Evolutionary conservation across 2,797 vertebrate genomes (phyloP).

Genomic region (Schizopygopsis pylzovi): DNA sequence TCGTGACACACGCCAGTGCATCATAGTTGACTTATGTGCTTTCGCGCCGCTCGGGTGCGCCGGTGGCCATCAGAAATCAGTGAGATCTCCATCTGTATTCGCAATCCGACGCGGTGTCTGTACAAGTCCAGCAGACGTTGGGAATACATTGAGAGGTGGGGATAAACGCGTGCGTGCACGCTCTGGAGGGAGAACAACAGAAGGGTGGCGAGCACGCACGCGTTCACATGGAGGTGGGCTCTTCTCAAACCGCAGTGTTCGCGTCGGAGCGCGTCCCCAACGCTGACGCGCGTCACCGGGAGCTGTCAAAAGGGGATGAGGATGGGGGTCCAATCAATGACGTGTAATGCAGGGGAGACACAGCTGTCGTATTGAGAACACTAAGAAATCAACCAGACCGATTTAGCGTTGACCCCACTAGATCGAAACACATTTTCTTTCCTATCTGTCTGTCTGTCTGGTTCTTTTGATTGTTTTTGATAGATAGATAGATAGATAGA

Average conservation of each 20-base stretch:
- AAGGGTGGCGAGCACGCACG: slow-evolving; percentile 63
- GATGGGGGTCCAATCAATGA: slow-evolving; percentile 14
- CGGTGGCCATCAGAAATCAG: slow-evolving; percentile 6
- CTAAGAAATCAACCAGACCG: neutral
- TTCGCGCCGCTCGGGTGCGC: slow-evolving; percentile 11
- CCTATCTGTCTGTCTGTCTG: neutral
- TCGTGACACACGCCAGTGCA: neutral
- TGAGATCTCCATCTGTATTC: slow-evolving; percentile 18
- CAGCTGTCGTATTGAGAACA: slow-evolving; percentile 15
- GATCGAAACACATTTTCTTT: neutral
- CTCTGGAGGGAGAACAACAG: slow-evolving; percentile 51
- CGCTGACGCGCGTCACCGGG: slow-evolving; percentile 12
- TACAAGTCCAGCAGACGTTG: slow-evolving; percentile 41
- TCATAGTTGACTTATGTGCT: neutral
- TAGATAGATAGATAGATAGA: neutral
- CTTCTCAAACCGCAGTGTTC: slow-evolving; percentile 54
- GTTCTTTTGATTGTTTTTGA: neutral
- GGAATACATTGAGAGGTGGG: slow-evolving; percentile 34
- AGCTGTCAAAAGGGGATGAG: slow-evolving; percentile 1
- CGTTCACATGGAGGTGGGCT: slow-evolving; percentile 55
- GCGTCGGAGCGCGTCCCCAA: slow-evolving; percentile 40
- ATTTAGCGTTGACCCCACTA: neutral
- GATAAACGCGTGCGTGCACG: slow-evolving; percentile 62
- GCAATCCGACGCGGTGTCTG: slow-evolving; percentile 44
- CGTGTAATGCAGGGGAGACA: slow-evolving; percentile 30